Percentiles rank a stretch among this genome's conserved stretches.
Conservation (phyloP, 2,888 invertebrate genomes). For the Hipparchia sbordonii region DNA sequence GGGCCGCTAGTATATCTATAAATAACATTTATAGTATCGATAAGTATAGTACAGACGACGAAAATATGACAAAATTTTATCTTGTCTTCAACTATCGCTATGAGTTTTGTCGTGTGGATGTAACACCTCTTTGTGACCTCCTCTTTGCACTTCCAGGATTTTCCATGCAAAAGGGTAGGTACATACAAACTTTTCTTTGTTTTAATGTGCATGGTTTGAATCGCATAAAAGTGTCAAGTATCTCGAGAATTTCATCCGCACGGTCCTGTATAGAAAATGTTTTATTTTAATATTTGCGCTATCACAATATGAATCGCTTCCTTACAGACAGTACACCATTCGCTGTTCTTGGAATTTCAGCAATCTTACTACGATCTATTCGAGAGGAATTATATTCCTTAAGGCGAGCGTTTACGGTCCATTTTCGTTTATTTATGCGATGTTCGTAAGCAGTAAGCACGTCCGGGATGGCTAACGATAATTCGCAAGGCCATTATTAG, state of each 20-base stretch:
- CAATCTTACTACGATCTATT: constrained; percentile 21
- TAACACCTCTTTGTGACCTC: background rate
- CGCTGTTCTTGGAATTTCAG: constrained; percentile 37
- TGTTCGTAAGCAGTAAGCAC: constrained; percentile 32
- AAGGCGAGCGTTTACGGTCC: constrained; percentile 18
- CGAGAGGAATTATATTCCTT: constrained; percentile 26
- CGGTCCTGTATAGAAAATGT: constrained; percentile 21
- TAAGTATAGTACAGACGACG: background rate
- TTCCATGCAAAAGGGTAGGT: background rate
- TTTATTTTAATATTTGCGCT: constrained; percentile 37
- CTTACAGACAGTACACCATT: constrained; percentile 38
- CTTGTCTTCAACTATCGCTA: background rate
- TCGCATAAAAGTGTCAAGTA: background rate
- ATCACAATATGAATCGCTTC: constrained; percentile 39
- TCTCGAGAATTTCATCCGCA: constrained; percentile 11
- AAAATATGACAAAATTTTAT: background rate
- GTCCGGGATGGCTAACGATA: constrained; percentile 48
- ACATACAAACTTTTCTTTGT: background rate
- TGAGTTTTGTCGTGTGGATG: background rate
- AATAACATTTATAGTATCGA: too few relatives aligned
- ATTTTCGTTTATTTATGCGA: constrained; percentile 27
- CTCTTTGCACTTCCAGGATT: background rate
- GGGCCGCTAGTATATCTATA: too few relatives aligned
- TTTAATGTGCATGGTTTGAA: background rate
- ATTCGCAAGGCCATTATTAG: constrained; percentile 52